phyloP scores from a whole-genome alignment of 2,888 invertebrate species.

The Cryptus viduatorius region DNA sequence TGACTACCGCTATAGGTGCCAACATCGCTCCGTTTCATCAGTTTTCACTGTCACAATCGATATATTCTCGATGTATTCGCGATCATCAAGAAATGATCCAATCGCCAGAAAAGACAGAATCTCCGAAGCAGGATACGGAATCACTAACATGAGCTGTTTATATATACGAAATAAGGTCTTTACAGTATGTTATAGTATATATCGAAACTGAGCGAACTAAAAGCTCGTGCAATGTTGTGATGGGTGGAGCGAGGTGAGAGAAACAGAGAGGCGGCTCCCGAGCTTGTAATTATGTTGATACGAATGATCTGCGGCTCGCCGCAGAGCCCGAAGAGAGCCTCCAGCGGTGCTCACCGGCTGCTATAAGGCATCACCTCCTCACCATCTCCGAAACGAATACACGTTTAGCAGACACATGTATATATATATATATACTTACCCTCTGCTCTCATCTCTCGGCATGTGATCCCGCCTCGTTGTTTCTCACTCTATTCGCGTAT shows the following conservation, averaged over 20 bases:
- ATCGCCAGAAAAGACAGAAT: background rate
- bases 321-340: slow-evolving; percentile 80
- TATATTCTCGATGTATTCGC: too few species aligned
- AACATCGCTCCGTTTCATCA: too few species aligned
- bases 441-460: slow-evolving; percentile 30
- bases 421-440: background rate
- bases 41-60: too few species aligned
- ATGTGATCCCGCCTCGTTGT: slow-evolving; percentile 30
- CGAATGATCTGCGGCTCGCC: slow-evolving; percentile 85
- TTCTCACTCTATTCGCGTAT: slow-evolving; percentile 14
- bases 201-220: slow-evolving; percentile 61
- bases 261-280: slow-evolving; percentile 85
- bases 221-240: slow-evolving; percentile 83
- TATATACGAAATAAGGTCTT: background rate
- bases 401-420: background rate
- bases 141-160: slow-evolving; percentile 64
- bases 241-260: slow-evolving; percentile 85
- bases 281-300: slow-evolving; percentile 86
- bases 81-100: too few species aligned
- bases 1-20: too few species aligned
- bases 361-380: slow-evolving; percentile 62
- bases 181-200: slow-evolving; percentile 22
- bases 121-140: slow-evolving; percentile 56
- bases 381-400: slow-evolving; percentile 36
- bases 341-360: slow-evolving; percentile 83